phyloP scores from a whole-genome alignment of 2,113 vertebrate genomes.

The Garra rufa region DNA sequence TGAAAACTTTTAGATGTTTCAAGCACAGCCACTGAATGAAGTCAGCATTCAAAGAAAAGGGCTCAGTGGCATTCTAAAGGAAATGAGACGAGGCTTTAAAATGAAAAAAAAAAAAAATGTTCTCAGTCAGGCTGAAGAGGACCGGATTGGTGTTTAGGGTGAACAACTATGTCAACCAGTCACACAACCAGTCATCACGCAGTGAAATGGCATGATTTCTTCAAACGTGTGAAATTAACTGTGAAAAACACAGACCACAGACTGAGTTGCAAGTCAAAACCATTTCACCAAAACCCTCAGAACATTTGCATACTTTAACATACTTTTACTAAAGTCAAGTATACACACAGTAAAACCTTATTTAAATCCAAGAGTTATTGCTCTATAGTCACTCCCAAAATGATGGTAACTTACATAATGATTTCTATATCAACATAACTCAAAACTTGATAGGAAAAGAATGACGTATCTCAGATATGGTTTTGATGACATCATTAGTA shows the following conservation, averaged over 20 bases:
- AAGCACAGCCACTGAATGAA: neutral
- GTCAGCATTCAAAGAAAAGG: conserved; percentile 32
- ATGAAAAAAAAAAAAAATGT: neutral
- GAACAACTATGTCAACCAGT: neutral
- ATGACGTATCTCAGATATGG: neutral
- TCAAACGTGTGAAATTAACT: neutral
- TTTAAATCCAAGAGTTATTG: neutral
- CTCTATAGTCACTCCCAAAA: neutral
- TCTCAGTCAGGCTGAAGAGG: neutral
- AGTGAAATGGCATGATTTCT: neutral
- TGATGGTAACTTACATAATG: too few relatives aligned
- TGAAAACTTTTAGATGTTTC: conserved; percentile 31
- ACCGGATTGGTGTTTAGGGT: neutral
- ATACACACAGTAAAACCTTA: neutral
- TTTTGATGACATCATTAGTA: neutral
- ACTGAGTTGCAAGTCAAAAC: neutral
- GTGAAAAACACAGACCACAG: conserved; percentile 6
- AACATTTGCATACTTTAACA: neutral
- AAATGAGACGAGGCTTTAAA: neutral
- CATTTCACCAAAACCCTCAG: neutral
- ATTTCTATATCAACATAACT: too few relatives aligned
- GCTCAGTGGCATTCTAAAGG: conserved; percentile 8
- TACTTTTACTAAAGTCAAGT: neutral
- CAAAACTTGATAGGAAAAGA: neutral
- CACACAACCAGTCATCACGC: neutral